phyloP scores from a whole-genome alignment of 1,140 invertebrate genomes.

The Mactra quadrangularis region DNA sequence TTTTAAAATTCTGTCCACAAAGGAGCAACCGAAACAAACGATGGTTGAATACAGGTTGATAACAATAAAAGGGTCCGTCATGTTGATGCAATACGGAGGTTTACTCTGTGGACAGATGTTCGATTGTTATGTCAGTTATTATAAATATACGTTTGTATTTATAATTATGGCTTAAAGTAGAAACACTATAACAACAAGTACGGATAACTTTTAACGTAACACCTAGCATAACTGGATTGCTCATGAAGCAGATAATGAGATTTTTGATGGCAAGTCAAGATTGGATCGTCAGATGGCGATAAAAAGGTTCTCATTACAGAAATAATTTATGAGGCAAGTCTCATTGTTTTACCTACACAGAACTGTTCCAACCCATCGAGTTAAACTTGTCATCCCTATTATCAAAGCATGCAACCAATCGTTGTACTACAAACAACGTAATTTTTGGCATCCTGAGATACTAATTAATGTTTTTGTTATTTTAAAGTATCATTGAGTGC shows the following conservation, averaged over 20 bases:
- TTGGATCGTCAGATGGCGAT: conserved; percentile 20
- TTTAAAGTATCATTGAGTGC: conserved; percentile 20
- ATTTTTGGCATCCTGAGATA: conserved; percentile 42
- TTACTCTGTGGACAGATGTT: too few species aligned
- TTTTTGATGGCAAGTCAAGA: conserved; percentile 17
- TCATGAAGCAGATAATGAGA: conserved; percentile 33
- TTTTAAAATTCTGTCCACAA: too few species aligned
- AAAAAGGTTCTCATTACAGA: conserved; percentile 6
- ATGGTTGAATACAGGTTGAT: too few species aligned
- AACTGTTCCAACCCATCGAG: conserved; percentile 25
- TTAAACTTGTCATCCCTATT: conserved; percentile 28
- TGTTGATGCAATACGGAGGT: too few species aligned
- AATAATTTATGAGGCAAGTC: conserved; percentile 30
- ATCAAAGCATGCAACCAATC: conserved; percentile 33
- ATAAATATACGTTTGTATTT: too few species aligned
- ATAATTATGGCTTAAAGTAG: too few species aligned
- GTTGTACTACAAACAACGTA: conserved; percentile 7
- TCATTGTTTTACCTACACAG: conserved; percentile 7
- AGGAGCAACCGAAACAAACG: too few species aligned
- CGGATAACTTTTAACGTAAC: too few species aligned
- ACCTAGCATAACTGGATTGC: conserved; percentile 20
- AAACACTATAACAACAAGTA: too few species aligned
- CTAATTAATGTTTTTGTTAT: conserved; percentile 41
- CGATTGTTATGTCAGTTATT: too few species aligned
- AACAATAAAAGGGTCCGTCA: too few species aligned